Evolutionary conservation across 2,888 invertebrate species (phyloP).

Genomic region (Nesidiocoris tenuis): DNA sequence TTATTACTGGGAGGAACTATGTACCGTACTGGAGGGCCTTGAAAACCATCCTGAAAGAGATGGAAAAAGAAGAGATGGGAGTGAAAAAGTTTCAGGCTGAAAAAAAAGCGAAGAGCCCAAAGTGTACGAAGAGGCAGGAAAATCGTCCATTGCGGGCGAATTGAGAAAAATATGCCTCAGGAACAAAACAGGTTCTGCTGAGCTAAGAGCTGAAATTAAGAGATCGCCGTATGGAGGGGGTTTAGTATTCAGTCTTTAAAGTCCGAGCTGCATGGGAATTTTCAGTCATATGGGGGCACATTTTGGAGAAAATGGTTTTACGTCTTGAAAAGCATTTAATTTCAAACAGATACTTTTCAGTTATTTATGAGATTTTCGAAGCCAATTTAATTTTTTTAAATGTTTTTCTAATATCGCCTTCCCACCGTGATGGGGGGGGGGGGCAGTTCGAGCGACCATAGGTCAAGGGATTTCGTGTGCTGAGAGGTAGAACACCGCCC

Average conservation of each 20-base stretch:
- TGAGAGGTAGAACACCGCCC: no score
- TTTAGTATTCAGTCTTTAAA: no score
- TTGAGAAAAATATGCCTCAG: neutral
- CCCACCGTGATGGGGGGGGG: no score
- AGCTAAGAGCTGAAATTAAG: no score
- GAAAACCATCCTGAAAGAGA: neutral
- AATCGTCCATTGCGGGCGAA: neutral
- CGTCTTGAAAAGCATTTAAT: no score
- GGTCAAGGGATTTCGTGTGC: no score
- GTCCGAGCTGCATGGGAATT: no score
- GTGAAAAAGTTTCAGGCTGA: neutral
- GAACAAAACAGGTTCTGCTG: neutral
- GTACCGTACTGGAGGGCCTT: neutral
- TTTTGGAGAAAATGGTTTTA: no score
- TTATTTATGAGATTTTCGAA: neutral
- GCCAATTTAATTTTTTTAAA: neutral
- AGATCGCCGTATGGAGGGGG: no score
- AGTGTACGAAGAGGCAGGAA: neutral
- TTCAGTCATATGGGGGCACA: no score
- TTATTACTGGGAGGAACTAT: neutral
- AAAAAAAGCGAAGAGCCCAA: neutral
- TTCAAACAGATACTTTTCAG: no score
- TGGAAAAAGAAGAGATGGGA: neutral
- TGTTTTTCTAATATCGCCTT: neutral
- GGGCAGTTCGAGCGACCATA: no score